A percentile compares a stretch with the other conserved stretches of the same genome.
These are phyloP conservation scores for Homarus gammarus DNA, from an alignment of 2,888 invertebrate genomes.

Conservation along the genomic window DNA sequence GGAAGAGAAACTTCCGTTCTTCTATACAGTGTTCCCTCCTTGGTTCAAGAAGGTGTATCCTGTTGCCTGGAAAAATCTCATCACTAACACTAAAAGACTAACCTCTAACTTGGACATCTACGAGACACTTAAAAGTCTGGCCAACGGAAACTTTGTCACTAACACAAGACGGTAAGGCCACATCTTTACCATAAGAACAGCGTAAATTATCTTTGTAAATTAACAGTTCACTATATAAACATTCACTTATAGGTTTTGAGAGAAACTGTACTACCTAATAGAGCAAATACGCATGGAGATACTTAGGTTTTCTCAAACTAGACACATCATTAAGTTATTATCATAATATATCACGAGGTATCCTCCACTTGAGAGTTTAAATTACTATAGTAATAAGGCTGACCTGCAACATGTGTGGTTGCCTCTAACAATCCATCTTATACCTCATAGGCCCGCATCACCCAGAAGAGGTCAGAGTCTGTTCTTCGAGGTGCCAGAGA, in stretches of 20 bases:
- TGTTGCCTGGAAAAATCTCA: constrained; percentile 84
- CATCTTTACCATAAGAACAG: too few relatives aligned
- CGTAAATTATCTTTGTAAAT: too few relatives aligned
- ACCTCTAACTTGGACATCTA: constrained; percentile 92
- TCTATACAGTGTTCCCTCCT: constrained; percentile 87
- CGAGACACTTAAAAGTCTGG: constrained; percentile 87
- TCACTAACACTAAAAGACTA: constrained; percentile 84
- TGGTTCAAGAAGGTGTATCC: constrained; percentile 85
- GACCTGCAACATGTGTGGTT: too few relatives aligned
- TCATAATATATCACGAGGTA: too few relatives aligned
- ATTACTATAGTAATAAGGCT: too few relatives aligned
- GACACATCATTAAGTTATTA: too few relatives aligned
- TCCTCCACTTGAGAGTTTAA: too few relatives aligned
- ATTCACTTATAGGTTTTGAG: neutral
- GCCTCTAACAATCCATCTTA: neutral
- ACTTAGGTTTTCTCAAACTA: too few relatives aligned
- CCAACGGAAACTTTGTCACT: constrained; percentile 77
- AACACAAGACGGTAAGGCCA: neutral
- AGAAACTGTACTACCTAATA: neutral
- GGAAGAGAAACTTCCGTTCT: constrained; percentile 85
- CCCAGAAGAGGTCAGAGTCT: constrained; percentile 81
- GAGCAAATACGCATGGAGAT: neutral
- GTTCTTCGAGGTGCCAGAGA: constrained; percentile 86
- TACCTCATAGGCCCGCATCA: neutral
- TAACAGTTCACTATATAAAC: too few relatives aligned